A percentile compares a stretch with the other conserved stretches of the same genome.
Evolutionary conservation across 2,888 invertebrate species (phyloP).

Genomic region (Schizaphis graminum): DNA sequence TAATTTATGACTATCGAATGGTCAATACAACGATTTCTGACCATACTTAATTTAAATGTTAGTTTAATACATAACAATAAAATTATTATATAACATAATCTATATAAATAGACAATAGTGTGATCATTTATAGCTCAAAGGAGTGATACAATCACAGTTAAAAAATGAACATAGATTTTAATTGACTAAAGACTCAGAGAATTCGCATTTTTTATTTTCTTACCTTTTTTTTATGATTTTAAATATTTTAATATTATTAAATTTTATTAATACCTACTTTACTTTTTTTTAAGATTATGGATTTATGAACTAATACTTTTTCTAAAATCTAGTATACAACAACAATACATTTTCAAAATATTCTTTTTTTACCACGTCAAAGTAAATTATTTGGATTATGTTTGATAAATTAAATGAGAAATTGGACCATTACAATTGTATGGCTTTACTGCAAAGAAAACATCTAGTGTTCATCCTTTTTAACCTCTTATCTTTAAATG

Average conservation of each 20-base stretch:
- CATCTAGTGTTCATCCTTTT: not conserved
- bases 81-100: too few relatives aligned
- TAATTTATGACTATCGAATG: not conserved
- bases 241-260: not conserved
- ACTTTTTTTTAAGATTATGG: not conserved
- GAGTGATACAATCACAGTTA: not conserved
- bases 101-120: not conserved
- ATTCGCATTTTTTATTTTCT: too few relatives aligned
- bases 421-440: not conserved
- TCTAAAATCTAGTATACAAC: not conserved
- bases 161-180: too few relatives aligned
- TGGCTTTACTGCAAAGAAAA: slow-evolving; percentile 19
- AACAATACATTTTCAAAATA: not conserved
- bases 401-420: slow-evolving; percentile 14
- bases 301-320: not conserved
- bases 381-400: not conserved
- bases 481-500: not conserved
- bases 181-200: too few relatives aligned
- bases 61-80: not conserved
- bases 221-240: not conserved
- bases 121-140: not conserved
- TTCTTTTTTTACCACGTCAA: not conserved
- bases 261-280: not conserved
- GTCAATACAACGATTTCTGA: not conserved
- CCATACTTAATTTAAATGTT: not conserved